Evolutionary conservation across 1,140 invertebrate species (phyloP), one percentile per base, ranked within the genome.

Genomic region (Himalopsyche phryganea): DNA sequence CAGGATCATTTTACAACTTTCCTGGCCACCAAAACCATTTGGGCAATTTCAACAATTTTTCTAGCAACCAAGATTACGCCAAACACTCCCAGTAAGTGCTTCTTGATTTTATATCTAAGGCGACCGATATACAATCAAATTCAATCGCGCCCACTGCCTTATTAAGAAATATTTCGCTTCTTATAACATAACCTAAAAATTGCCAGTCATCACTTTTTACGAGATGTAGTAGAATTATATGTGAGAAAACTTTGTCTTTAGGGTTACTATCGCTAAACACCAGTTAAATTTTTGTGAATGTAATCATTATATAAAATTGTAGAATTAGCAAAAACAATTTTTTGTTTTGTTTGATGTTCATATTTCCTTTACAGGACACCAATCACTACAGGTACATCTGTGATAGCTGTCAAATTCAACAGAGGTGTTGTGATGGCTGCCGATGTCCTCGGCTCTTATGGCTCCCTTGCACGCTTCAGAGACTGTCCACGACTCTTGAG

Each of bases 361-460:
- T 35, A 7, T 23, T 13, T 48, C n/a, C 45, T 55, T 55, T 80
- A 58, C 65, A 94, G 91, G 41, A 73, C 80, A 47, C 92, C 94
- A 3, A 86, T 91, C 45, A 92, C 91, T 6, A 97, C 93, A 11
- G 92, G 91, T 20, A 90, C 94, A 11, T 96, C 94, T 2, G 91
- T 98, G 0, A 71, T 98, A 33, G 95, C 87, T 17, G 67, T 98
- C 6, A 84, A 86, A 58, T 98, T 89, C 68, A 85, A 96, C 69
- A 86, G 85, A 67, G 96, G 96, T 44, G 86, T 97, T 15, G 80
- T 96, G 13, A 84, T 98, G 41, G 94, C 92, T 44, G 94, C 93
- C 23, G 96, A 98, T 75, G 86, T 85, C 41, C 76, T 97, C 1
- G 94, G 88, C 5, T 96, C 92, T 0, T 98, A 97, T 75, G 96